Percentiles rank a stretch among this genome's conserved stretches.
These are phyloP conservation scores for Steatornis caripensis DNA, from an alignment of 2,113 vertebrate genomes.

Conservation along the genomic window DNA sequence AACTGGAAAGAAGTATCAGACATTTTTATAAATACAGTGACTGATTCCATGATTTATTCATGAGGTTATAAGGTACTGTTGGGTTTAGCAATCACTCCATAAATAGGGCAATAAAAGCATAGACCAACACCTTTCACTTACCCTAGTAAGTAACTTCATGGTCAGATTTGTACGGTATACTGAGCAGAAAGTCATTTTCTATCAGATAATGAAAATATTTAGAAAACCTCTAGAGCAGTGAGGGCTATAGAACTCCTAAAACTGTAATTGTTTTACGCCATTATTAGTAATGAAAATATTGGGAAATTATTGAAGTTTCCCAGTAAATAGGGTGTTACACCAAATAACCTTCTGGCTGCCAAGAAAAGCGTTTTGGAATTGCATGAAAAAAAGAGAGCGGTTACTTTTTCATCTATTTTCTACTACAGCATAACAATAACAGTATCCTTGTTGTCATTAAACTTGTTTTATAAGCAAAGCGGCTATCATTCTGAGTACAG, in stretches of 20 bases:
- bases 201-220: conserved; percentile 70
- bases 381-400: not conserved
- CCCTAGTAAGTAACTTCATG: conserved; percentile 68
- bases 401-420: not conserved
- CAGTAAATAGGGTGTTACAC: not conserved
- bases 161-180: conserved; percentile 72
- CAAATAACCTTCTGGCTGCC: not conserved
- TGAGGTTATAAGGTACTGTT: conserved; percentile 72
- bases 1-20: conserved; percentile 40
- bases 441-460: not conserved
- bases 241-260: conserved; percentile 63
- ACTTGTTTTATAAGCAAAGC: not conserved
- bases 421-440: not conserved
- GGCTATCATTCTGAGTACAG: not conserved
- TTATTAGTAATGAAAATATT: conserved; percentile 52
- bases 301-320: not conserved
- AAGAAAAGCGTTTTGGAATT: not conserved
- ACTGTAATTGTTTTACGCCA: conserved; percentile 52
- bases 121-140: conserved; percentile 70
- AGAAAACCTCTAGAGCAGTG: conserved; percentile 59
- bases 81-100: conserved; percentile 66
- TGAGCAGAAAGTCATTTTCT: conserved; percentile 78
- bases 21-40: conserved; percentile 62
- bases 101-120: conserved; percentile 79
- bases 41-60: conserved; percentile 72